A percentile compares a stretch with the other conserved stretches of the same genome.
Conservation (phyloP, 2,797 vertebrate species). For the Anabacerthia variegaticeps region DNA sequence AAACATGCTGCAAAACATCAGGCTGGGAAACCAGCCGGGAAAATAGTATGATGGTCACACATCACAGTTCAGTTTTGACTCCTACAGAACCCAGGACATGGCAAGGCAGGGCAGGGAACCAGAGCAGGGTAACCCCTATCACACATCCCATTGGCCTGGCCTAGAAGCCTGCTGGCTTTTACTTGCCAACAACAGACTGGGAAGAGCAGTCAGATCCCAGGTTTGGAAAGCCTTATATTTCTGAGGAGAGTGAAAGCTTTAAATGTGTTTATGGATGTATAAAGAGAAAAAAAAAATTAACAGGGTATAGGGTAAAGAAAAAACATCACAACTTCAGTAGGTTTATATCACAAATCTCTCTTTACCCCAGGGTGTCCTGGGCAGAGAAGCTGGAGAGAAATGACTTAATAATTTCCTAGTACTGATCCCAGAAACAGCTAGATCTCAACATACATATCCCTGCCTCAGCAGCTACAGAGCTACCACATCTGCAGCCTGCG, state of each 20-base stretch:
- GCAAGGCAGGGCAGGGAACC: background rate
- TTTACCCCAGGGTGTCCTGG: background rate
- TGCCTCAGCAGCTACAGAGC: background rate
- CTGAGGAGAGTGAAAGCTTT: background rate
- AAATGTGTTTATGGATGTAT: background rate
- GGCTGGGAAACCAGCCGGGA: background rate
- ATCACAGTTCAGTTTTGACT: background rate
- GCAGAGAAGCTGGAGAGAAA: background rate
- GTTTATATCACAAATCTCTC: background rate
- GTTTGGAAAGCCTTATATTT: background rate
- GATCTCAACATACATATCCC: background rate
- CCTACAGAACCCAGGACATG: background rate
- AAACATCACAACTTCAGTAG: background rate
- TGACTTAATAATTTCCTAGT: background rate
- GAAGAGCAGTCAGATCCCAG: background rate
- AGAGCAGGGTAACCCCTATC: background rate
- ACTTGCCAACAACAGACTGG: background rate
- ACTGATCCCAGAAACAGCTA: background rate
- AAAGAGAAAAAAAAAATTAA: background rate
- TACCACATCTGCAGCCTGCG: slow-evolving; percentile 31
- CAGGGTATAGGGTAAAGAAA: background rate
- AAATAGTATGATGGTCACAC: fast-evolving
- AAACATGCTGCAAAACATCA: background rate
- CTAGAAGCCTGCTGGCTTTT: background rate
- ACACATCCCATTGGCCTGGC: background rate